Base-by-base conservation (phyloP, 2,888 invertebrate genomes). In the Eutolmus rufibarbis region DNA sequence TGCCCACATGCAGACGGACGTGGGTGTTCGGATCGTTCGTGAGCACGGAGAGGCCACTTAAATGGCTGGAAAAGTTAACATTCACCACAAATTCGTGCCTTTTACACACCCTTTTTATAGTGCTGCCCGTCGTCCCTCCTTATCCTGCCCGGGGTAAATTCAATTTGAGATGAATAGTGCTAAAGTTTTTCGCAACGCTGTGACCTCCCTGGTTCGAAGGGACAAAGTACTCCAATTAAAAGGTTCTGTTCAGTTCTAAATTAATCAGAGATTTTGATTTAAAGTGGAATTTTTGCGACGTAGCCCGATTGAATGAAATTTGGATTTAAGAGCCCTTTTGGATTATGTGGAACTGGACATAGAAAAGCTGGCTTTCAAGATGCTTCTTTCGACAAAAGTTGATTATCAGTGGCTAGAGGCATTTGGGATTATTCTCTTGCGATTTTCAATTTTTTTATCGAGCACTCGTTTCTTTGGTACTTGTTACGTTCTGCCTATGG, bases 201-300 rank as follows among this genome's bases (percentile, higher is more conserved):
- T 19, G 14, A 23, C 43, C 28, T 78, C 23, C 23, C 16, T 43
- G 66, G 16, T 74, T n/a, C 77, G 76, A 40, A 77, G 28, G 57
- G 87, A 79, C 76, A 87, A 51, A 78, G 85, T 74, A 51, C 16
- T 86, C 31, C 34, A 86, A 87, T 87, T 57, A 87, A 79, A 87
- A 86, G 37, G 51, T 77, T 40, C 85, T 66, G 46, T 51, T 51
- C 51, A n/a, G 51, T 78, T 43, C 46, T 78, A 78, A 78, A 78
- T 78, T 78, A 78, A 78, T 78, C 46, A 78, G 43, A 78, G 78
- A 46, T 43, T 78, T 78, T 28, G 43, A 43, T 40, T 43, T 40
- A 28, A 46, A 78, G 46, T 78, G 78, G 46, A 34, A 37, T 40
- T 34, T 37, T n/a, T 77, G 19, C 37, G 34, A 77, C 37, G 34